These are phyloP conservation scores for Amblyornis subalaris DNA, from an alignment of 2,113 vertebrate genomes.

Conservation along the genomic window DNA sequence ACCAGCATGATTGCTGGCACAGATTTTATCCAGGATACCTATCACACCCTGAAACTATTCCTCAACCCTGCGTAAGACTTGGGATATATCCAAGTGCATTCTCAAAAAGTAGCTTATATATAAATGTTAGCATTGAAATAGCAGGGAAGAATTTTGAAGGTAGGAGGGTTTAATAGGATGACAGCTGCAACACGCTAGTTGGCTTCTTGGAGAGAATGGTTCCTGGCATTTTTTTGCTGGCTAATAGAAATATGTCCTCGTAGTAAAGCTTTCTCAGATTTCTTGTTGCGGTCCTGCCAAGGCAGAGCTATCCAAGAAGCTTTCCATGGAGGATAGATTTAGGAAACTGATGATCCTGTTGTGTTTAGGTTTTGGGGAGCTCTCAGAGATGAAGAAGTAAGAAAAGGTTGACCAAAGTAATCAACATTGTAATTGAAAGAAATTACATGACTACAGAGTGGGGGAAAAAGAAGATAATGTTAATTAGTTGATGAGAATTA, in stretches of 20 bases:
- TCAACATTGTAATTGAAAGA: background rate
- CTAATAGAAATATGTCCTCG: background rate
- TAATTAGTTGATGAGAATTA: background rate
- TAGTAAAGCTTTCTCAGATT: background rate
- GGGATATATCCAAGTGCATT: background rate
- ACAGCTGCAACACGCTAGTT: background rate
- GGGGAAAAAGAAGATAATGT: rapidly evolving
- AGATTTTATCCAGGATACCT: background rate
- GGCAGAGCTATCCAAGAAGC: background rate
- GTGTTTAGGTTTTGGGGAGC: background rate
- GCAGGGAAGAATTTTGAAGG: background rate
- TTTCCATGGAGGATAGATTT: background rate
- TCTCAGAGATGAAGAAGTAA: background rate
- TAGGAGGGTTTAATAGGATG: background rate
- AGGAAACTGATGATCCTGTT: background rate
- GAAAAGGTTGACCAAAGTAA: background rate
- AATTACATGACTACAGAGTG: background rate
- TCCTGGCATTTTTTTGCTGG: background rate
- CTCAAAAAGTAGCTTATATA: background rate
- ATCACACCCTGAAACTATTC: background rate
- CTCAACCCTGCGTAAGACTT: background rate
- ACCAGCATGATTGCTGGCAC: background rate
- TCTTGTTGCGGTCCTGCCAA: background rate
- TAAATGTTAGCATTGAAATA: background rate
- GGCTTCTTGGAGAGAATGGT: background rate